These are phyloP conservation scores for Asobara japonica DNA, from an alignment of 1,140 invertebrate species.

Conservation along the genomic window DNA sequence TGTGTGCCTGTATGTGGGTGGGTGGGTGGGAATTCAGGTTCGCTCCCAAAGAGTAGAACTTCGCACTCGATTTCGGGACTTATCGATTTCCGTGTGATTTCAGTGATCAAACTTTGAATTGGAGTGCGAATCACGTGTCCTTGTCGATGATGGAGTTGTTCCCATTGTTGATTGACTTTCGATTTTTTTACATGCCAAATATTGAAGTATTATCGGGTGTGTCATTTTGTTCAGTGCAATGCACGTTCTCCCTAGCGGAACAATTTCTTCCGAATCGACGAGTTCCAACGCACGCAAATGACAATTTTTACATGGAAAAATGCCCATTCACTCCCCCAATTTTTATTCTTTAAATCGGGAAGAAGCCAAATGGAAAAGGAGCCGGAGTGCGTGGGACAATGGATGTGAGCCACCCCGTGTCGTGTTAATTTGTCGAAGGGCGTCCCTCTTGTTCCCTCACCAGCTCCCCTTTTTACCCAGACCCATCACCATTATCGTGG, in stretches of 20 bases:
- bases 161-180: no score
- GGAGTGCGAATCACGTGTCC: no score
- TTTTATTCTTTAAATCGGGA: conserved; percentile 12
- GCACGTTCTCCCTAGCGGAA: conserved; percentile 51
- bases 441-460: conserved; percentile 10
- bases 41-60: no score
- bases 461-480: conserved; percentile 27
- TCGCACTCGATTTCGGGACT: no score
- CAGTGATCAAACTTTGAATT: no score
- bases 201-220: no score
- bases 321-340: conserved; percentile 28
- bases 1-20: no score
- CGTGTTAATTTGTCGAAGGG: conserved; percentile 33
- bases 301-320: conserved; percentile 64
- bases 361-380: conserved; percentile 20
- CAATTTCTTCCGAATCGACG: conserved; percentile 65
- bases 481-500: conserved; percentile 49
- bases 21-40: no score
- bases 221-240: no score
- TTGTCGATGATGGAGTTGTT: no score
- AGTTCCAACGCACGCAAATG: conserved; percentile 57
- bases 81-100: no score
- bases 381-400: conserved; percentile 21
- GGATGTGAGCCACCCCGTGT: conserved; percentile 19
- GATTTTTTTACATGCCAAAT: no score